Base-by-base conservation (phyloP, 2,113 vertebrate species). In the Oncorhynchus mykiss region DNA sequence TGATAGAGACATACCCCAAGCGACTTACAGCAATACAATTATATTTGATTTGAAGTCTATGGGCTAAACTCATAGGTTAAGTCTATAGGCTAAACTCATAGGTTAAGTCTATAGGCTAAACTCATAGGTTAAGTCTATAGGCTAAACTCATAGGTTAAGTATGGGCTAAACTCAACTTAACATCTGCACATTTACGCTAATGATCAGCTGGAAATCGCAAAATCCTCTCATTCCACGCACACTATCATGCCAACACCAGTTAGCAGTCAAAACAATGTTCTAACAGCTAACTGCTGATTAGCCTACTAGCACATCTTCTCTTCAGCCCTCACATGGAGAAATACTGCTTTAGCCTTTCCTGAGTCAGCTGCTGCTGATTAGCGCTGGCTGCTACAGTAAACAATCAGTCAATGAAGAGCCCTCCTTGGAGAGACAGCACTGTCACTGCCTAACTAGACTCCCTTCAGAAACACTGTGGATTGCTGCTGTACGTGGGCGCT, bases 351-450 rank as follows among this genome's bases (percentile, higher is more conserved):
- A 84, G 84, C 83, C 78, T 24, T 66, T 57, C 34, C 64, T 31
- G 24, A 81, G 54, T 82, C 70, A 8, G 39, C 8, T 49, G 71
- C 70, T 76, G 82, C 77, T 85, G 84, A 88, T 86, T 85, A 84
- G 80, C 72, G 70, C 57, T 77, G 86, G 77, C 84, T 86, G 79
- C 80, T 82, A 87, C 85, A 80, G 87, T 83, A 85, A 88, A 87
- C 80, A 86, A 84, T 86, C 89, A 87, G 90, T 90, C 87, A 85
- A 91, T 67, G 85, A 74, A 76, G 72, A 74, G 84, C 84, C 86
- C 80, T 85, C 75, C 72, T 80, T 80, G 83, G 74, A 80, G 39
- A 45, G 83, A 86, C 85, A 82, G 73, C 72, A 76, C 83, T 68
- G 75, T 83, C 70, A 51, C 84, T 73, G 6, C 5, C 84, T 88